Evolutionary conservation across 2,797 vertebrate genomes (phyloP), one percentile per base, ranked within the genome.

Genomic region (Helicolenus hilgendorfi): DNA sequence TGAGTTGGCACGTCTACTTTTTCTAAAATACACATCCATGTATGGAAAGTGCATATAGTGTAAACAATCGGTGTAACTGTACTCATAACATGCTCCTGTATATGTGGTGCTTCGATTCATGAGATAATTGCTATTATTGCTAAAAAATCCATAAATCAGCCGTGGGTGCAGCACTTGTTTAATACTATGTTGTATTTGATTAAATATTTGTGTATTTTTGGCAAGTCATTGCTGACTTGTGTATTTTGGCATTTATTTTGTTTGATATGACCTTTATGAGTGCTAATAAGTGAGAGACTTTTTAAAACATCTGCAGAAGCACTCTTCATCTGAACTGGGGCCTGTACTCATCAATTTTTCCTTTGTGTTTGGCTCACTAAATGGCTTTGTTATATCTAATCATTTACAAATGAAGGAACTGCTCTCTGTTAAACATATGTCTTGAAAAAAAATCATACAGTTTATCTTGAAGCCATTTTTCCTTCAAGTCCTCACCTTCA

Each of bases 361-460:
- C 45, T 31, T 58, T 5, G 5, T 65, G 79, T 87, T 89, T 91
- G 74, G 65, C 59, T 86, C 60, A 67, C 62, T 29, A 49, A 88
- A 69, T 84, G 55, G 22, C 22, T 76, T 85, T 5, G 0, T 87
- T 84, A 87, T 81, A 56, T 86, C 67, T 81, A 83, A 92, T 87
- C 18, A 5, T 81, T 90, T 85, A 63, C 72, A 91, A 92, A 92
- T 85, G 35, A 80, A 86, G 33, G 49, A 79, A 81, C 64, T 49
- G 31, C 49, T 63, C 31, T 78, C 72, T 70, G 29, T 79, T 82
- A 81, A 91, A 89, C 80, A 65, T 56, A 59, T 4, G 33, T 53
- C 60, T 41, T 53, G 13, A 89, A 73, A 89, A 88, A 22, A 73
- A 75, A 79, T 79, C 63, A 22, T 29, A 35, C 5, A 26, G 35